Percentiles rank a stretch among this genome's conserved stretches.
Conservation (phyloP, 1,140 invertebrate genomes). For the Drosophila ercepeae region DNA sequence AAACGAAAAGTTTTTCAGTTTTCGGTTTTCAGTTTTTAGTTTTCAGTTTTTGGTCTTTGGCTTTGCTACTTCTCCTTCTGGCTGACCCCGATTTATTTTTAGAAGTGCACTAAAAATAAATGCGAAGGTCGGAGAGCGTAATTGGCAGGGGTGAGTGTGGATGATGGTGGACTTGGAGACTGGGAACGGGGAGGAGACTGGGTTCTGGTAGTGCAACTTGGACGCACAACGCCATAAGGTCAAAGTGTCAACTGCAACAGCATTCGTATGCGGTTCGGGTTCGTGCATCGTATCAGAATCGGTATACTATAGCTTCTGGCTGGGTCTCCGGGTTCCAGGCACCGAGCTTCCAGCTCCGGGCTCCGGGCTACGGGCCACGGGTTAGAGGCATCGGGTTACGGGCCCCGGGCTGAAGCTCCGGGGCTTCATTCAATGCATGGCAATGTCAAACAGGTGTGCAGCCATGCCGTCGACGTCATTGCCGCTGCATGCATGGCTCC, state of each 20-base stretch:
- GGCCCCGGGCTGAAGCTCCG: neutral
- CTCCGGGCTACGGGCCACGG: neutral
- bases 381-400: too few species aligned
- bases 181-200: neutral
- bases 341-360: neutral
- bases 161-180: neutral
- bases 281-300: neutral
- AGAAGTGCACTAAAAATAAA: slow-evolving; percentile 78
- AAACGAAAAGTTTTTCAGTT: neutral
- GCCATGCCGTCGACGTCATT: slow-evolving; percentile 48
- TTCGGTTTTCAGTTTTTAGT: neutral
- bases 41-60: neutral
- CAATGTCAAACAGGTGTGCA: slow-evolving; percentile 61
- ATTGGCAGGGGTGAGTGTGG: slow-evolving; percentile 31
- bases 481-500: slow-evolving; percentile 39
- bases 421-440: slow-evolving; percentile 26
- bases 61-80: slow-evolving; percentile 20
- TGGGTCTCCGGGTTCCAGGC: neutral
- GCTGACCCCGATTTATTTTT: slow-evolving; percentile 79
- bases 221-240: slow-evolving; percentile 59
- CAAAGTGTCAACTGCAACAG: slow-evolving; percentile 65
- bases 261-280: slow-evolving; percentile 7
- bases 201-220: slow-evolving; percentile 5
- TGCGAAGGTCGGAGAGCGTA: slow-evolving; percentile 75
- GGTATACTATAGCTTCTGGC: neutral